Evolutionary conservation across 2,797 vertebrate genomes (phyloP).

Genomic region (Cryptoprocta ferox): DNA sequence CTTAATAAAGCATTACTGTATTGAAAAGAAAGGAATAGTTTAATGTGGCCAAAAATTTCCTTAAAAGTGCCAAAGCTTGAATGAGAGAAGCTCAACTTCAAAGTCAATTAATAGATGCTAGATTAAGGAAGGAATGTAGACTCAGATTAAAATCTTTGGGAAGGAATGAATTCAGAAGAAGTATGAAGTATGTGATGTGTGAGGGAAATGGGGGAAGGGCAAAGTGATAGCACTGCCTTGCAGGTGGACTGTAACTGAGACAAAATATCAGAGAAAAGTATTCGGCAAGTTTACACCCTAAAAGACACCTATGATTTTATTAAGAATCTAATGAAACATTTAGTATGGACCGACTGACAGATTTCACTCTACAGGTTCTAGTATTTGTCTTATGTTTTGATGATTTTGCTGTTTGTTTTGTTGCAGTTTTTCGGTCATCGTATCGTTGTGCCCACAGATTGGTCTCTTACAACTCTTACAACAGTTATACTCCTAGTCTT

Average conservation of each 20-base stretch:
- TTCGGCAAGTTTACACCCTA: neutral
- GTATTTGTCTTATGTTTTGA: neutral
- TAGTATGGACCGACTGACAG: neutral
- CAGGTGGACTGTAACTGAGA: neutral
- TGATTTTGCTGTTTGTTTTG: neutral
- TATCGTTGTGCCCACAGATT: neutral
- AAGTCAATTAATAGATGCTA: slow-evolving; percentile 45
- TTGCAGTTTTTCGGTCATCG: neutral
- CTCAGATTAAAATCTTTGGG: slow-evolving; percentile 37
- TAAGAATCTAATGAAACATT: neutral
- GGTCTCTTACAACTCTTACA: neutral
- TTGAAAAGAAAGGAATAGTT: slow-evolving; percentile 30
- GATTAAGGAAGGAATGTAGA: slow-evolving; percentile 60
- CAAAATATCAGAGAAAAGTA: neutral
- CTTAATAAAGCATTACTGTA: neutral
- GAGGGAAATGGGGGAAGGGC: neutral
- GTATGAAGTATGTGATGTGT: neutral
- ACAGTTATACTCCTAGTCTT: neutral
- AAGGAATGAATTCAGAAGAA: slow-evolving; percentile 28
- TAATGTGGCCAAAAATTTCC: neutral
- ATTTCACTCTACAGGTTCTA: neutral
- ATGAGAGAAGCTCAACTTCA: slow-evolving; percentile 50
- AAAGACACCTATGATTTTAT: neutral
- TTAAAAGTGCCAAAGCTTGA: slow-evolving; percentile 36
- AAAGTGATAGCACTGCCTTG: neutral